Percentiles rank a stretch among this genome's conserved stretches.
These are phyloP conservation scores for Pogonognathellus flavescens DNA, from an alignment of 1,140 invertebrate species.

Conservation along the genomic window DNA sequence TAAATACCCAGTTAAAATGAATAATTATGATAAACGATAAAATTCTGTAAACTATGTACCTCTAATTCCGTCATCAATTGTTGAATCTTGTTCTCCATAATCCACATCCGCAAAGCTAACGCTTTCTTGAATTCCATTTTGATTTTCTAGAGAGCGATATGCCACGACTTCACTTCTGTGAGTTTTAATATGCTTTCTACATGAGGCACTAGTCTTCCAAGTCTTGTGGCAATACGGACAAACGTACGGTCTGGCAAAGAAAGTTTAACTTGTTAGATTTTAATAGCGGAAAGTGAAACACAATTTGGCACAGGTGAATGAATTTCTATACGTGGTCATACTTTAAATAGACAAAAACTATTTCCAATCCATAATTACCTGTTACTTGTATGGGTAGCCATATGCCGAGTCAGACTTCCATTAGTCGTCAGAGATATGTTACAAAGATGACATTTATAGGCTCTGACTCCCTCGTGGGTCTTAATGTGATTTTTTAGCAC, in stretches of 20 bases:
- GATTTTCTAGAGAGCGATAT: slow-evolving; percentile 39
- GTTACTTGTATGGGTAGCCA: slow-evolving; percentile 76
- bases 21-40: background rate
- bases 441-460: slow-evolving; percentile 71
- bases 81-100: background rate
- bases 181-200: slow-evolving; percentile 80
- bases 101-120: background rate
- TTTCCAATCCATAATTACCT: too few relatives aligned
- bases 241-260: slow-evolving; percentile 74
- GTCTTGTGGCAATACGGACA: slow-evolving; percentile 82
- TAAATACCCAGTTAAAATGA: background rate
- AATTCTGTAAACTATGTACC: background rate
- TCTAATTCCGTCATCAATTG: slow-evolving; percentile 40
- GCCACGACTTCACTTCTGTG: slow-evolving; percentile 75
- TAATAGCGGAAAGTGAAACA: too few relatives aligned
- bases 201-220: slow-evolving; percentile 79
- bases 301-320: too few relatives aligned
- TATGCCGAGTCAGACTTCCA: slow-evolving; percentile 78
- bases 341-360: too few relatives aligned
- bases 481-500: slow-evolving; percentile 77
- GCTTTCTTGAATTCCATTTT: slow-evolving; percentile 71
- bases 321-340: too few relatives aligned
- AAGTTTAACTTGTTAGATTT: too few relatives aligned
- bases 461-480: slow-evolving; percentile 74
- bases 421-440: slow-evolving; percentile 75